phyloP scores from a whole-genome alignment of 2,888 invertebrate species.

The Chironomus tentans region DNA sequence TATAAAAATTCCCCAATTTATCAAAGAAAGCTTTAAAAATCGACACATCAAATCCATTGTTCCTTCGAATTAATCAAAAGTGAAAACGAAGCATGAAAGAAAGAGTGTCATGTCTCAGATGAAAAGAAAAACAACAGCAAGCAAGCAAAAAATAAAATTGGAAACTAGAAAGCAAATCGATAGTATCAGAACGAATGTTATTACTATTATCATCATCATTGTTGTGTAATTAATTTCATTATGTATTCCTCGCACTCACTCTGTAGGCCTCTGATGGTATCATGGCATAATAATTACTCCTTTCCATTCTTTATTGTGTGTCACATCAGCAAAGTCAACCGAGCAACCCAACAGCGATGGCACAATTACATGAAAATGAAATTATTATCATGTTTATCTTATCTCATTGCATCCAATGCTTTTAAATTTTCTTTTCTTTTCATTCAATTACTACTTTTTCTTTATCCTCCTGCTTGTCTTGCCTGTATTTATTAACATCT shows the following conservation, averaged over 20 bases:
- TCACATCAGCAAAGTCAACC: not conserved
- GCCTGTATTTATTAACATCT: no score
- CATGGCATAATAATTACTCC: conserved; percentile 5
- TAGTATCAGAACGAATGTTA: not conserved
- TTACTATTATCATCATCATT: not conserved
- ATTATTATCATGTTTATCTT: conserved; percentile 25
- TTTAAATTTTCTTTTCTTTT: not conserved
- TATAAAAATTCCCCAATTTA: no score
- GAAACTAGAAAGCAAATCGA: not conserved
- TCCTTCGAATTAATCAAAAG: no score
- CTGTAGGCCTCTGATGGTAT: not conserved
- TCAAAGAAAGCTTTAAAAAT: no score
- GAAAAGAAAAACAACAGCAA: no score
- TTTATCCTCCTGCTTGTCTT: not conserved
- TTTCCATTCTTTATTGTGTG: conserved; percentile 11
- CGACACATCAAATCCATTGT: no score
- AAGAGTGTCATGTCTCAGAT: no score
- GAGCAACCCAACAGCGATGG: conserved; percentile 3
- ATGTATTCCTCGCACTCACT: conserved; percentile 13
- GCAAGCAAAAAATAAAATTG: not conserved
- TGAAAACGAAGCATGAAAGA: no score
- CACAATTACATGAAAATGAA: conserved; percentile 24
- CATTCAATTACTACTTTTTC: not conserved
- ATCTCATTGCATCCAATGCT: not conserved
- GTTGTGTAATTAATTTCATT: conserved; percentile 24